Evolutionary conservation across 2,888 invertebrate genomes (phyloP).

Genomic region (Aspidiotus destructor): DNA sequence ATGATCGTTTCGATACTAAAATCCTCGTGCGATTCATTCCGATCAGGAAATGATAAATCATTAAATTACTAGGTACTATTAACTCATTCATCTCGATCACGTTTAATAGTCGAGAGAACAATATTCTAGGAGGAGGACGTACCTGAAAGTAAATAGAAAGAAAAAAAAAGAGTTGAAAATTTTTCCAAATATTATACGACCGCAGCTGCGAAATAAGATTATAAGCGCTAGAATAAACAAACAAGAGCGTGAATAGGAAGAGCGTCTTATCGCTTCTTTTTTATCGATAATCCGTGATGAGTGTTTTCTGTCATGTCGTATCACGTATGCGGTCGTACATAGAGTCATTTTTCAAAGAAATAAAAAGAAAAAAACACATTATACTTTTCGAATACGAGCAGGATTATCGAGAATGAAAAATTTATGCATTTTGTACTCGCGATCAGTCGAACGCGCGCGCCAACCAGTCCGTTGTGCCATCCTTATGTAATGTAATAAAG

Average conservation of each 20-base stretch:
- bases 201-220: slow-evolving; percentile 4
- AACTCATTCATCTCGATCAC: slow-evolving; percentile 4
- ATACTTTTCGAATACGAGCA: background rate
- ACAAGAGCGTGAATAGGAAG: background rate
- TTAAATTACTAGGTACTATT: slow-evolving; percentile 1
- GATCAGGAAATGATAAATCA: background rate
- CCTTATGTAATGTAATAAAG: no score
- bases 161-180: background rate
- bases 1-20: no score
- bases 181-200: background rate
- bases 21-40: background rate
- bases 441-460: no score
- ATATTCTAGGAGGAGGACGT: no score
- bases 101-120: background rate
- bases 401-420: background rate
- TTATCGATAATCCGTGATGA: slow-evolving; percentile 2
- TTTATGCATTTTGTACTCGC: no score
- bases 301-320: slow-evolving; percentile 4
- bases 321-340: background rate
- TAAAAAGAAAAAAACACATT: background rate
- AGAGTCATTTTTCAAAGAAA: background rate
- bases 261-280: background rate
- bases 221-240: background rate
- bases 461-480: no score
- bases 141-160: background rate